Base-by-base conservation (phyloP, 2,797 vertebrate genomes). In the Fratercula arctica region DNA sequence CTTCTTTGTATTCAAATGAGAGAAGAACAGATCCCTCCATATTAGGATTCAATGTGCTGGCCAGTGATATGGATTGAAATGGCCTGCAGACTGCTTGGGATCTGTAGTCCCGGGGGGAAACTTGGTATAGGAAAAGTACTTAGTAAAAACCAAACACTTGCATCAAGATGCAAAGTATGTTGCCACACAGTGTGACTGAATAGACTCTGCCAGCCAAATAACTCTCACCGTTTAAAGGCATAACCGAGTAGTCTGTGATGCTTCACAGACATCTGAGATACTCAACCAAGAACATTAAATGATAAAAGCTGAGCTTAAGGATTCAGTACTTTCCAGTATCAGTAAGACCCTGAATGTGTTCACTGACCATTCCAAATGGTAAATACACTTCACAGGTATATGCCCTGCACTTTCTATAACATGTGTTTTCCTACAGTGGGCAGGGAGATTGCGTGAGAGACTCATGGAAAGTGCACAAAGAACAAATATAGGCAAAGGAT, bases 401-500 rank as follows among this genome's bases (percentile, higher is more conserved):
- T 78, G 64, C 25, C 4, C 13, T 77, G 33, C 77, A 20, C 54
- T 67, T 97, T 92, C 85, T 92, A 37, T 91, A 84, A 79, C 56
- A 15, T 16, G 51, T 88, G 53, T 93, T 94, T 95, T 88, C 90
- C 76, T 92, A 37, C 25, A 41, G 31, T 92, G 76, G 79, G 24
- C 89, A 95, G 96, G 88, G 91, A 95, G 48, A 91, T 93, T 16
- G 6, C 28, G 64, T 67, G 75, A 87, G 46, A 87, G 43, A 39
- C 75, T 95, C 26, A 6, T 67, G 84, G 94, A 86, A 94, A 91
- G 48, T 86, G 67, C 88, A 85, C 37, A 90, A 87, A 95, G 86
- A 95, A 87, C 87, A 96, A 96, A 97, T 66, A 92, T 4, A 83
- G 69, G 72, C 79, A 86, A 63, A 91, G 72, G 50, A 87, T 96